Conservation (phyloP, 2,113 vertebrate genomes). For the Ailurus styani region DNA sequence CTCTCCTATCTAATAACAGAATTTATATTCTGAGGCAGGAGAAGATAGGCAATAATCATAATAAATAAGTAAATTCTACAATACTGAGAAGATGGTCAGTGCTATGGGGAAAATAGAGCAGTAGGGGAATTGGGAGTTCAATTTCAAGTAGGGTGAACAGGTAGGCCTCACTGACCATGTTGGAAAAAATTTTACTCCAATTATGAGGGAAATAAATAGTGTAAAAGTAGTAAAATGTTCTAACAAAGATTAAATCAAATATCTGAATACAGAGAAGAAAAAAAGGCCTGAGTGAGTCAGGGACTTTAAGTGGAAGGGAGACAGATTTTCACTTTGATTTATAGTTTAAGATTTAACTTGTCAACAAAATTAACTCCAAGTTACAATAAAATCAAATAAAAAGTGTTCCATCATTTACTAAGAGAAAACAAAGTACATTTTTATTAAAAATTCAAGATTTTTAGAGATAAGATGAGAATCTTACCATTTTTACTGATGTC, state of each 20-base stretch:
- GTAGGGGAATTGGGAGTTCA: not conserved
- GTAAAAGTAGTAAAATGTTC: not conserved
- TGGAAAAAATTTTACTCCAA: not conserved
- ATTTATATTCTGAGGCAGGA: not conserved
- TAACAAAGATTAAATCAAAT: not conserved
- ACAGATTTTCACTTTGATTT: not conserved
- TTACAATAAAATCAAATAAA: not conserved
- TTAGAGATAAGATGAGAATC: conserved; percentile 29
- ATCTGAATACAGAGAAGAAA: not conserved
- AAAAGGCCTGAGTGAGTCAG: not conserved
- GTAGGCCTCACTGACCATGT: not conserved
- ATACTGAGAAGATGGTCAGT: not conserved
- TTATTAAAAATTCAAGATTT: not conserved
- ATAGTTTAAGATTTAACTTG: not conserved
- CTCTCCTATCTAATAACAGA: not conserved
- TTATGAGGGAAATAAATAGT: not conserved
- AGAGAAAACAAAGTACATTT: not conserved
- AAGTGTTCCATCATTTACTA: not conserved
- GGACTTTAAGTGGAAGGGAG: not conserved
- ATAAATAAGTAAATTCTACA: not conserved
- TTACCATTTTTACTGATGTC: conserved; percentile 99
- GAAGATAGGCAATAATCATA: not conserved
- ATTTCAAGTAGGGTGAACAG: not conserved
- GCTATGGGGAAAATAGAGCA: not conserved
- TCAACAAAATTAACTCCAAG: not conserved